Base-by-base conservation (phyloP, 2,888 invertebrate species). In the Lysandra coridon region DNA sequence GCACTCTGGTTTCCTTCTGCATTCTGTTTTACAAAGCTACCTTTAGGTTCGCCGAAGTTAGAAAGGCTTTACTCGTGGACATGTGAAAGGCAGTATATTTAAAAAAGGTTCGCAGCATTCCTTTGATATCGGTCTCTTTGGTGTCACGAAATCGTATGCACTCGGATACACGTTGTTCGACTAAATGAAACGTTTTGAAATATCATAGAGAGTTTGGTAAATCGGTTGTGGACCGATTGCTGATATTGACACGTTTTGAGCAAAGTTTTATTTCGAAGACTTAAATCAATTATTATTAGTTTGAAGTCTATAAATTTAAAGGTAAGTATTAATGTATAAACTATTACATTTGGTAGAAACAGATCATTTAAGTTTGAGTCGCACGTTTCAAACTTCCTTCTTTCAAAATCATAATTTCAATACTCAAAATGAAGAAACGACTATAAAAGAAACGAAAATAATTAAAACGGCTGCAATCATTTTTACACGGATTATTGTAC, bases 101-200 rank as follows among this genome's bases (percentile, higher is more conserved):
- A 86, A 83, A 86, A 88, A 88, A 86, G 85, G 86, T 87, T 87
- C 86, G 89, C 84, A 84, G 81, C 83, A 82, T 82, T 84, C 83
- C 85, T 91, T 91, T 91, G 91, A 89, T 88, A 88, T 86, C 86
- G 86, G 83, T 84, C 85, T 85, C 84, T 89, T 87, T 85, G 85
- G 83, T 86, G 87, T 86, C 88, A 87, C 82, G 85, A 83, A 86
- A 87, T 89, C 88, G 88, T 83, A 86, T 85, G 84, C 87, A 88
- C 84, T 85, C 84, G 83, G 84, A 84, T 86, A 85, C 83, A 84
- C 83, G 86, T 85, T 85, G 84, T 86, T 82, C 83, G 79, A 82
- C 81, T 83, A 82, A 82, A 81, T 83, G 73, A 44, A 37, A 2
- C 49, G 69, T 76, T 33, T 76, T 44, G 64, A 74, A 76, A 14